Evolutionary conservation across 2,113 vertebrate genomes (phyloP), one percentile per base, ranked within the genome.

Genomic region (Hoplias malabaricus): DNA sequence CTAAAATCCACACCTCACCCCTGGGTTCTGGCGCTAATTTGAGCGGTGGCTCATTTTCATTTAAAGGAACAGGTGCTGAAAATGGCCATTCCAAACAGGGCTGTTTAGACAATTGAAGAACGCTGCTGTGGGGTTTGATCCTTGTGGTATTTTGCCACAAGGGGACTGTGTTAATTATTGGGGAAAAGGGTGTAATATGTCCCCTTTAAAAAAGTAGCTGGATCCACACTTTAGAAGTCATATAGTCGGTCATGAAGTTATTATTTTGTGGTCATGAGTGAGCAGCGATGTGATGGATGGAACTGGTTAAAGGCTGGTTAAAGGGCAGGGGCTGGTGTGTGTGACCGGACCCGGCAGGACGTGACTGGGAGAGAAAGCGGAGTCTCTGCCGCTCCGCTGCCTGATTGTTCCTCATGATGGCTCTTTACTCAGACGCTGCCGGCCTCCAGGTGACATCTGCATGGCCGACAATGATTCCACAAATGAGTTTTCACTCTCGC

Each of bases 401-500:
- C 27, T 38, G 69, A 69, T 69, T 46, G 46, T 71, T 80, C 38
- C 42, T 40, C 14, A 43, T 54, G 46, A 75, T n/a, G 54, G 36
- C 66, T 43, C n/a, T 38, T 76, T 78, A 68, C 46, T 78, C 62
- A 59, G 71, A 53, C 54, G 16, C 53, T 36, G 57, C 1, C 61
- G 50, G 10, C 53, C 77, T 73, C n/a, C 34, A 50, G 29, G 75
- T 48, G 54, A 65, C 46, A 77, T 57, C 33, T 66, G 61, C 57
- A 50, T 33, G 59, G 50, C 65, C 43, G 66, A 31, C 48, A 43
- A 43, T 11, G 25, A 43, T 38, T 56, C 13, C 69, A 75, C 36
- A 87, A 88, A 89, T 87, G 65, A 85, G 85, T 83, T 90, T 85
- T 81, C 70, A 31, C 54, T 48, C 34, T 82, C 67, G 21, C 68